Evolutionary conservation across 64 coral and sea anemone species (phyloP).

Genomic region (Dendronephthya gigantea): DNA sequence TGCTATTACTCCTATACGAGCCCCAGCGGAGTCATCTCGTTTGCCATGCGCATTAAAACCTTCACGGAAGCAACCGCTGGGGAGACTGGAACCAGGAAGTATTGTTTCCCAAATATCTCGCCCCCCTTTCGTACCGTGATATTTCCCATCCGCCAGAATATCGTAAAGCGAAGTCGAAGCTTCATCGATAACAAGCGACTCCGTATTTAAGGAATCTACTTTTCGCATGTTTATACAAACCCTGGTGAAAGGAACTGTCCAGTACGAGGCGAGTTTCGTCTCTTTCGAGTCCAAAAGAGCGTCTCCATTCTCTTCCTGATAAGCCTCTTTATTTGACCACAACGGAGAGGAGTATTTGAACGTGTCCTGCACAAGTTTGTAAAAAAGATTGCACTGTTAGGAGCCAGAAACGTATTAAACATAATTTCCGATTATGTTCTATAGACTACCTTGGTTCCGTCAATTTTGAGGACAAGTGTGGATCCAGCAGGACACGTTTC

Average conservation of each 20-base stretch:
- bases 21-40: neutral
- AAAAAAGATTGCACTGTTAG: too few species aligned
- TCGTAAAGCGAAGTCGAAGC: neutral
- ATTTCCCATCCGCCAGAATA: neutral
- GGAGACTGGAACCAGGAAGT: neutral
- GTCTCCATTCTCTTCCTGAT: neutral
- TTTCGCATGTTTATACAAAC: slow-evolving; percentile 7
- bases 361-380: neutral
- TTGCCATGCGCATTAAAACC: slow-evolving; percentile 10
- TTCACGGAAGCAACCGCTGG: neutral
- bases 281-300: neutral
- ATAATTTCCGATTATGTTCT: neutral
- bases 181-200: neutral
- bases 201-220: neutral
- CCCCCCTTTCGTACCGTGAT: neutral
- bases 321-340: slow-evolving; percentile 1
- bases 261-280: neutral
- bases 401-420: too few species aligned
- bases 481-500: neutral
- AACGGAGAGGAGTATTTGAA: neutral
- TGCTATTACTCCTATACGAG: neutral
- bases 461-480: neutral
- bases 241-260: neutral
- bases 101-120: neutral
- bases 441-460: neutral